Evolutionary conservation across 2,888 invertebrate species (phyloP).

Genomic region (Ornithoptera priamus): DNA sequence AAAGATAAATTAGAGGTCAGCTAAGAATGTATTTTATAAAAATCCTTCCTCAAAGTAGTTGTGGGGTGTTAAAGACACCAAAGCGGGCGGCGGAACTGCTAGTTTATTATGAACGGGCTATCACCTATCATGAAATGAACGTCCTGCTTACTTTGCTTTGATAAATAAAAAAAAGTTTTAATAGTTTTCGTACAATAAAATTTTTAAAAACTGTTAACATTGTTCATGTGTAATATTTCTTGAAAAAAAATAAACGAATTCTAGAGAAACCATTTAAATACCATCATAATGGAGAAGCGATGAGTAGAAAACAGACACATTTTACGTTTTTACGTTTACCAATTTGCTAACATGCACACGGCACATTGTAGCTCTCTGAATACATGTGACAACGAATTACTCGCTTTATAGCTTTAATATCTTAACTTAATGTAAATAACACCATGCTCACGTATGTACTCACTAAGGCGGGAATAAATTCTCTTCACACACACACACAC

Average conservation of each 20-base stretch:
- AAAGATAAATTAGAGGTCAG: no score
- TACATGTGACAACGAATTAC: conserved; percentile 55
- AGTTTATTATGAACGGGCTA: no score
- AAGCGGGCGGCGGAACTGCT: no score
- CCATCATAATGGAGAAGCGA: neutral
- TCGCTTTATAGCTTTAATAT: conserved; percentile 64
- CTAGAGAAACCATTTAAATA: neutral
- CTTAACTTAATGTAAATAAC: conserved; percentile 70
- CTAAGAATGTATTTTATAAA: no score
- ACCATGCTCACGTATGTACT: conserved; percentile 45
- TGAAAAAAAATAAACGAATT: conserved; percentile 4
- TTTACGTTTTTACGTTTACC: conserved; percentile 29
- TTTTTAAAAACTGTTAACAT: conserved; percentile 13
- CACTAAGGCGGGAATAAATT: conserved; percentile 48
- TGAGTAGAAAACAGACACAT: conserved; percentile 13
- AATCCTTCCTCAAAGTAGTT: no score
- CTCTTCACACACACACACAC: conserved; percentile 36
- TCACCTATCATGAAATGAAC: no score
- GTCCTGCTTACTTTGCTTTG: neutral
- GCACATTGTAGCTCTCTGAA: conserved; percentile 39
- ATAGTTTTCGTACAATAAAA: conserved; percentile 10
- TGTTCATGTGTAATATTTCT: conserved; percentile 8
- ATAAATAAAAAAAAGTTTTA: neutral
- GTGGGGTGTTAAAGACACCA: no score
- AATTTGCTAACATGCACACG: conserved; percentile 36